Percentiles rank a stretch among this genome's conserved stretches.
Evolutionary conservation across 2,888 invertebrate genomes (phyloP).

Genomic region (Ganaspis brasiliensis): DNA sequence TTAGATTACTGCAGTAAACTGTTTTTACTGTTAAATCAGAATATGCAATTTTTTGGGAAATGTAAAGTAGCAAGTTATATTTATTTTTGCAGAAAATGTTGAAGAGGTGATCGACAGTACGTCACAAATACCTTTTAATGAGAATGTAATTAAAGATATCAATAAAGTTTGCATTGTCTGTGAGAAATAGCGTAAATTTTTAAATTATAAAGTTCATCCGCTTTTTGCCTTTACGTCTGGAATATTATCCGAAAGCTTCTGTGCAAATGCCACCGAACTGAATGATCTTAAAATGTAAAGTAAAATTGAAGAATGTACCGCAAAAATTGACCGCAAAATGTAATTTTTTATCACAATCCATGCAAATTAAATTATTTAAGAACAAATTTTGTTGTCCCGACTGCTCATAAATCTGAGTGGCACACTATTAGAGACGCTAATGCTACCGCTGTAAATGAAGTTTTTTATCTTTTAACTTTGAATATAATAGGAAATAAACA

Average conservation of each 20-base stretch:
- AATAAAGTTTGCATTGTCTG: conserved; percentile 22
- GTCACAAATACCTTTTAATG: background rate
- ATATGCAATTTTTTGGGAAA: no score
- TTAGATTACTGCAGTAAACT: no score
- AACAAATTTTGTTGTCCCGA: background rate
- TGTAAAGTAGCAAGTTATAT: conserved; percentile 21
- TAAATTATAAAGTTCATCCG: conserved; percentile 21
- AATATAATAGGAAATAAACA: conserved; percentile 28
- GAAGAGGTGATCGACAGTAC: background rate
- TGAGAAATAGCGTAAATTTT: conserved; percentile 34
- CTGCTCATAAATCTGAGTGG: conserved; percentile 40
- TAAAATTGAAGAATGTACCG: conserved; percentile 3
- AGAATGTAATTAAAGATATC: conserved; percentile 14
- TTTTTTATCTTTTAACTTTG: conserved; percentile 19
- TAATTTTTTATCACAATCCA: conserved; percentile 19
- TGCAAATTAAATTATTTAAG: background rate
- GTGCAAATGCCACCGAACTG: background rate
- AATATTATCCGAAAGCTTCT: background rate
- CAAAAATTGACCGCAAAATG: conserved; percentile 15
- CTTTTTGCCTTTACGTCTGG: background rate
- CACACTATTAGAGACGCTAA: conserved; percentile 30
- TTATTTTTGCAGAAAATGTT: conserved; percentile 39
- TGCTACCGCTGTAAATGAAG: conserved; percentile 12
- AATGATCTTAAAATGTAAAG: background rate
- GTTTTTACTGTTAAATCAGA: no score